A percentile compares a stretch with the other conserved stretches of the same genome.
These are phyloP conservation scores for Thecophora atra DNA, from an alignment of 2,888 invertebrate species.

Conservation along the genomic window DNA sequence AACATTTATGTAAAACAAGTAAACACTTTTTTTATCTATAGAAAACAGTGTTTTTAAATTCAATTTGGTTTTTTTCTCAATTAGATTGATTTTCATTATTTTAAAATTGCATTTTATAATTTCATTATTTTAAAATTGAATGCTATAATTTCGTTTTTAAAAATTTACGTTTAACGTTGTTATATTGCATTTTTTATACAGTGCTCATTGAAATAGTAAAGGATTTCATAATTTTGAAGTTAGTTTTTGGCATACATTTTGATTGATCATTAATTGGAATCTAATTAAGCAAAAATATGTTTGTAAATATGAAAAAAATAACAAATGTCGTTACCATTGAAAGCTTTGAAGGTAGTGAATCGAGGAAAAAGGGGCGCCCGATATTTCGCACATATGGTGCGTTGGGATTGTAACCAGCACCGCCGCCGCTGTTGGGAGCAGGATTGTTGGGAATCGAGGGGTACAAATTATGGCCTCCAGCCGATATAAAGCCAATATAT, in stretches of 20 bases:
- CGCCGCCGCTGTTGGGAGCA: constrained; percentile 47
- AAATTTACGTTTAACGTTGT: background rate
- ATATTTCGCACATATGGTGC: no score
- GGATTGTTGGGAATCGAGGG: constrained; percentile 56
- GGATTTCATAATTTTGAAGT: background rate
- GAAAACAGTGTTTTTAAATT: no score
- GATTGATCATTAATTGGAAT: constrained; percentile 9
- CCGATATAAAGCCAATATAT: no score
- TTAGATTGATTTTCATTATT: no score
- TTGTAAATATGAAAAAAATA: no score
- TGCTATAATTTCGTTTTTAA: background rate
- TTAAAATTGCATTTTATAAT: no score
- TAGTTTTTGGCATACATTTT: constrained; percentile 25
- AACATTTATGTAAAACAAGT: no score
- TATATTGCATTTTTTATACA: constrained; percentile 1
- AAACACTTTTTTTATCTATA: no score
- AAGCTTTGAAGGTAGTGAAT: background rate
- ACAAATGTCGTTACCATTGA: constrained; percentile 6
- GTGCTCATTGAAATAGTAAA: background rate
- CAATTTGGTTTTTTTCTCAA: no score
- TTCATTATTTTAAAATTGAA: no score
- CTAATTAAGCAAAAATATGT: background rate
- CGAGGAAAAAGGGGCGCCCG: no score
- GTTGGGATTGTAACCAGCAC: constrained; percentile 58
- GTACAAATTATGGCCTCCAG: constrained; percentile 62